These are phyloP conservation scores for Tenthredo livida DNA, from an alignment of 2,888 invertebrate species.

Conservation along the genomic window DNA sequence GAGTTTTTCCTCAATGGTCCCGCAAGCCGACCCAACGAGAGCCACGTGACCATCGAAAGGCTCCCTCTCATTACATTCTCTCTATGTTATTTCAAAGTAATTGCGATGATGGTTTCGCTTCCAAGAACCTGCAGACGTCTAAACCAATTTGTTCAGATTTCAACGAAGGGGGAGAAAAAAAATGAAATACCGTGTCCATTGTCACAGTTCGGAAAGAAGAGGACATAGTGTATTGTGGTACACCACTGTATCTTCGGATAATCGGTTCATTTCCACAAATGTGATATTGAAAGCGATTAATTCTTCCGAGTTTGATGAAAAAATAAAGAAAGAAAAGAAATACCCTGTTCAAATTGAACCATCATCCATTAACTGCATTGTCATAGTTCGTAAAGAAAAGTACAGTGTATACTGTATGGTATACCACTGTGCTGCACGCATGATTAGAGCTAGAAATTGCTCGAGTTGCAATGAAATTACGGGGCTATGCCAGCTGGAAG, in stretches of 20 bases:
- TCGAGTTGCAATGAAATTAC: slow-evolving; percentile 30
- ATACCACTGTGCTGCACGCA: slow-evolving; percentile 8
- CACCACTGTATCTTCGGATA: background rate
- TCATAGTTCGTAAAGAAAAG: background rate
- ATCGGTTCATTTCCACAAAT: background rate
- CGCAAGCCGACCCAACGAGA: background rate
- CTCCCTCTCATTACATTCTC: background rate
- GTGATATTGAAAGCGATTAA: background rate
- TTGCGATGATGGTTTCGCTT: background rate
- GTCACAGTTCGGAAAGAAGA: background rate
- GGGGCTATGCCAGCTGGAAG: slow-evolving; percentile 34
- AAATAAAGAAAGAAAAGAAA: background rate
- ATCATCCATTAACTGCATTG: background rate
- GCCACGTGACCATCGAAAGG: slow-evolving; percentile 14
- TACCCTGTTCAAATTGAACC: background rate
- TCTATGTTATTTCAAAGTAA: background rate
- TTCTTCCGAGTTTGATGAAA: background rate
- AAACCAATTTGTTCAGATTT: background rate
- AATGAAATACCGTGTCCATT: background rate
- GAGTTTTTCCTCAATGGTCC: slow-evolving; percentile 16
- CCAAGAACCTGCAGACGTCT: background rate
- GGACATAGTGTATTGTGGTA: background rate
- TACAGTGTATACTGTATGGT: background rate
- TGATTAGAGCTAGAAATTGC: slow-evolving; percentile 27
- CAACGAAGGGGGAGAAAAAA: background rate